Percentiles rank a stretch among this genome's conserved stretches.
Conservation (phyloP, 2,113 vertebrate species). For the Cyanocitta stelleri region DNA sequence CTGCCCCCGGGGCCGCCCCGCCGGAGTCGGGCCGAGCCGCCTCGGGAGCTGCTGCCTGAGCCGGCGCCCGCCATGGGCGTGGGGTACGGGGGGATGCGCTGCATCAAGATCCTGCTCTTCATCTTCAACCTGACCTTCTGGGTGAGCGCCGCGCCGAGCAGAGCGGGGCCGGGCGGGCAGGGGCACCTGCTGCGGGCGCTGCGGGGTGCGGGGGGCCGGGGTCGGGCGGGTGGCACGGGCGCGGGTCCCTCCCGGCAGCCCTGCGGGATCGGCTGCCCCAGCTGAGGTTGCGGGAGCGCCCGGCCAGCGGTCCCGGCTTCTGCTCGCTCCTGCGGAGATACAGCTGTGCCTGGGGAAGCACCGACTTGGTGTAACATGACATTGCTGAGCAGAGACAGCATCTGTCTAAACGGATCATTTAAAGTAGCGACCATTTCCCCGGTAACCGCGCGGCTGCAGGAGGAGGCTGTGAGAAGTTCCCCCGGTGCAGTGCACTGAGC, state of each 20-base stretch:
- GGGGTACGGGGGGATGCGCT: slow-evolving; percentile 85
- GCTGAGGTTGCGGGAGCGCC: accelerated
- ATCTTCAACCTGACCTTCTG: slow-evolving; percentile 93
- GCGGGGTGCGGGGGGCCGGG: not conserved
- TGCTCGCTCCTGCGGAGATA: accelerated
- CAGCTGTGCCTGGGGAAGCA: not conserved
- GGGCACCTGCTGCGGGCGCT: not conserved
- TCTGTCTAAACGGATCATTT: not conserved
- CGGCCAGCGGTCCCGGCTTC: too few relatives aligned
- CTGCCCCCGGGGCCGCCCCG: not conserved
- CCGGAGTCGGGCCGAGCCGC: not conserved
- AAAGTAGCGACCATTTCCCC: not conserved
- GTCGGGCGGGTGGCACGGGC: not conserved
- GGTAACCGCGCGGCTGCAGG: not conserved
- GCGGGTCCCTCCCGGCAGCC: not conserved
- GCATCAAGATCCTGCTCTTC: slow-evolving; percentile 89
- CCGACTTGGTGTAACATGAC: accelerated
- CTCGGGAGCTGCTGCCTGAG: not conserved
- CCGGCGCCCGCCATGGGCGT: slow-evolving; percentile 75
- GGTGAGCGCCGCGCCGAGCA: slow-evolving; percentile 77
- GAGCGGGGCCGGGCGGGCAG: not conserved
- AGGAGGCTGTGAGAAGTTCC: not conserved
- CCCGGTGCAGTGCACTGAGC: not conserved
- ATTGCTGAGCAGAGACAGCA: not conserved
- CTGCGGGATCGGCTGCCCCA: not conserved